A percentile compares a stretch with the other conserved stretches of the same genome.
phyloP scores from a whole-genome alignment of 2,113 vertebrate species.

The Bambusicola thoracicus region DNA sequence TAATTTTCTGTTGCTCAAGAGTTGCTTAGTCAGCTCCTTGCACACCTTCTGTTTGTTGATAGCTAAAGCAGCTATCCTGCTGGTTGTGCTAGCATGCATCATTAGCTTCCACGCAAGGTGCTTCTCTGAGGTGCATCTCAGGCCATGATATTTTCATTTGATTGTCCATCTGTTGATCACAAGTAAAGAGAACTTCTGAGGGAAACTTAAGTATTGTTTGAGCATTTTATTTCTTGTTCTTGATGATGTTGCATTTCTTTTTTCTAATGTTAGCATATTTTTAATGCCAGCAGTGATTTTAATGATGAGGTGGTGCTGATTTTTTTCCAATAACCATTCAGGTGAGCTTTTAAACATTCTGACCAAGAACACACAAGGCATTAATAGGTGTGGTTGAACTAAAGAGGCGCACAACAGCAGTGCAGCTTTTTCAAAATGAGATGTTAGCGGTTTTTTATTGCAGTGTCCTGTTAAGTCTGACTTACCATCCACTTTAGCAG shows the following conservation, averaged over 20 bases:
- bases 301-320: neutral
- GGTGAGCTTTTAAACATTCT: neutral
- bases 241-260: neutral
- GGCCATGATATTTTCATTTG: rapidly evolving
- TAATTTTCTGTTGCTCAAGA: neutral
- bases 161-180: neutral
- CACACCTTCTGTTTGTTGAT: neutral
- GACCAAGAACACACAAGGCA: neutral
- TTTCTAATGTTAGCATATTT: neutral
- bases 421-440: neutral
- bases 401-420: neutral
- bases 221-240: neutral
- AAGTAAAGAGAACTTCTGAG: neutral
- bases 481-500: neutral
- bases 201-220: neutral
- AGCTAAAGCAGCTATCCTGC: neutral
- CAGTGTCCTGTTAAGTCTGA: neutral
- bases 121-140: neutral
- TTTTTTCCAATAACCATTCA: neutral
- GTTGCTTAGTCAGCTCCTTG: neutral
- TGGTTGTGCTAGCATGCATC: neutral
- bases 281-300: neutral
- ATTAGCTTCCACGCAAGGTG: neutral
- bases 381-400: neutral
- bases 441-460: neutral